Evolutionary conservation across 2,113 vertebrate species (phyloP).

Genomic region (Mesocricetus auratus): DNA sequence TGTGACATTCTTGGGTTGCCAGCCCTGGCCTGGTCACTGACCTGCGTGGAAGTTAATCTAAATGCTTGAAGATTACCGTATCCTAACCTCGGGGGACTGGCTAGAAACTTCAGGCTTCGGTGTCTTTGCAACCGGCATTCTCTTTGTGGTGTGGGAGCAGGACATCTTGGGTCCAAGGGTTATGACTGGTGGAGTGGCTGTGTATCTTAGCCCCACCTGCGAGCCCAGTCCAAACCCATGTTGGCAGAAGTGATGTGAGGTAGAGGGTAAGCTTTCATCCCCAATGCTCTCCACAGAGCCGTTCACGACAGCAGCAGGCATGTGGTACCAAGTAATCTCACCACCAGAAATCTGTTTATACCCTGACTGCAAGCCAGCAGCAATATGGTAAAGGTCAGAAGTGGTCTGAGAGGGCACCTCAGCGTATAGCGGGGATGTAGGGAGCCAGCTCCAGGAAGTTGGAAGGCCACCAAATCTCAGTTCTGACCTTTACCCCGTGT

Average conservation of each 20-base stretch:
- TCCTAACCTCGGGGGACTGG: not conserved
- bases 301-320: not conserved
- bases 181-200: not conserved
- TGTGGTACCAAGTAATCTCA: not conserved
- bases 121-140: not conserved
- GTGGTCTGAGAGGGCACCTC: not conserved
- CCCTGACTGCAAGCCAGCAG: not conserved
- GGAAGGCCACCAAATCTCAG: not conserved
- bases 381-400: not conserved
- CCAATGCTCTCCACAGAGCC: not conserved
- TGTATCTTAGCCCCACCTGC: not conserved
- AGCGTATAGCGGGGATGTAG: not conserved
- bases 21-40: not conserved
- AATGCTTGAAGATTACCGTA: not conserved
- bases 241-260: not conserved
- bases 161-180: not conserved
- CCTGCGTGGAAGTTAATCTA: not conserved
- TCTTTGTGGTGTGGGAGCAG: not conserved
- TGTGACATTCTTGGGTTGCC: not conserved
- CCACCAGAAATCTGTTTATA: not conserved
- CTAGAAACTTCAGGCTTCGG: not conserved
- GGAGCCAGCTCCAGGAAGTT: not conserved
- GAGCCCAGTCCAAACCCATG: not conserved
- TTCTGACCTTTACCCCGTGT: not conserved
- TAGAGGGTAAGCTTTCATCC: not conserved